A percentile compares a stretch with the other conserved stretches of the same genome.
Evolutionary conservation across 2,888 invertebrate species (phyloP).

Genomic region (Sarcophaga carnaria): DNA sequence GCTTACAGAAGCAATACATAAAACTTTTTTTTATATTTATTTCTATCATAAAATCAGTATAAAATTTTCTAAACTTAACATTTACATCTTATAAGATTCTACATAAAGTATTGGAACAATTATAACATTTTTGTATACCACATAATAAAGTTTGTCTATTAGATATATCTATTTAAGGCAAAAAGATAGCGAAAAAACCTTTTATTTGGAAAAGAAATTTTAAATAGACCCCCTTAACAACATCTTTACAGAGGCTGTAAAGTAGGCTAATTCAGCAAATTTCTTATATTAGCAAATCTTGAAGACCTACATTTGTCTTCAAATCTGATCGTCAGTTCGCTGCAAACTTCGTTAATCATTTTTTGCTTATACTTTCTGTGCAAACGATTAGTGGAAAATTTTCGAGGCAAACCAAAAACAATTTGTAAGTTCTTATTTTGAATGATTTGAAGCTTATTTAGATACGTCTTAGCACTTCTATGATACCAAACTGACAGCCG

Average conservation of each 20-base stretch:
- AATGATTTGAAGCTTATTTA: not conserved
- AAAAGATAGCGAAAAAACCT: too few relatives aligned
- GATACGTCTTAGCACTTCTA: not conserved
- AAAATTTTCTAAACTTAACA: constrained; percentile 1
- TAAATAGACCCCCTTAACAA: too few relatives aligned
- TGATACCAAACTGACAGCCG: not conserved
- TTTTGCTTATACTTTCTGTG: not conserved
- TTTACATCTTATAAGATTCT: not conserved
- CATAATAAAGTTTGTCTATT: too few relatives aligned
- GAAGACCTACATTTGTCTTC: not conserved
- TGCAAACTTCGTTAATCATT: not conserved
- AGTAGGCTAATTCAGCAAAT: not conserved
- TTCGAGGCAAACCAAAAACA: not conserved
- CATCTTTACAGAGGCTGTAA: too few relatives aligned
- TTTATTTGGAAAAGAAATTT: too few relatives aligned
- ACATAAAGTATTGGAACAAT: not conserved
- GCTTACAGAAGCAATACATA: too few relatives aligned
- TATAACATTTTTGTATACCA: too few relatives aligned
- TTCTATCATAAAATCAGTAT: not conserved
- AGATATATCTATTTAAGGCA: too few relatives aligned
- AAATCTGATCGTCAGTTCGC: not conserved
- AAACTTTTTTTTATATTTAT: not conserved
- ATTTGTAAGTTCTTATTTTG: not conserved
- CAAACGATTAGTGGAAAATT: not conserved
- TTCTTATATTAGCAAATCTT: not conserved